Evolutionary conservation across 2,888 invertebrate genomes (phyloP).

Genomic region (Coelinius sp.): DNA sequence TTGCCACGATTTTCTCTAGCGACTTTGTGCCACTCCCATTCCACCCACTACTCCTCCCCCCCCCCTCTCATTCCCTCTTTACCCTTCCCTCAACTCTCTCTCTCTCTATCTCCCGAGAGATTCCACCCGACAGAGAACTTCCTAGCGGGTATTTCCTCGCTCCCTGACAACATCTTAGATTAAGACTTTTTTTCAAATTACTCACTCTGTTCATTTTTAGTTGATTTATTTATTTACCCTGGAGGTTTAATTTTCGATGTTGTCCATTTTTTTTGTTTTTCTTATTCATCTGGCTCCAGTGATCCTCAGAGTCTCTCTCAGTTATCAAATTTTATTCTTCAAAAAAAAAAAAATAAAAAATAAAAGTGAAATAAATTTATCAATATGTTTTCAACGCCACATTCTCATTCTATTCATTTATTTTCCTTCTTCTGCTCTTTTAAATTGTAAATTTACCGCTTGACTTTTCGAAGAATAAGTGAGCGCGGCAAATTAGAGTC

Average conservation of each 20-base stretch:
- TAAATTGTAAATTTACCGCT: neutral
- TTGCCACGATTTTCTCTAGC: slow-evolving; percentile 31
- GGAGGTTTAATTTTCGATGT: neutral
- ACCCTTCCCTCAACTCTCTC: neutral
- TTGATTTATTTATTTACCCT: neutral
- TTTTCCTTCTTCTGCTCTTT: neutral
- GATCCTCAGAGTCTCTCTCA: neutral
- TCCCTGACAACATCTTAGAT: slow-evolving; percentile 12
- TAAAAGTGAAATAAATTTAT: no score
- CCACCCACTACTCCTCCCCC: slow-evolving; percentile 15
- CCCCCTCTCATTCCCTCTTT: slow-evolving; percentile 8
- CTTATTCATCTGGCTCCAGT: neutral
- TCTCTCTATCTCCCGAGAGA: neutral
- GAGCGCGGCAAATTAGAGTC: slow-evolving; percentile 24
- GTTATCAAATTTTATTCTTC: neutral
- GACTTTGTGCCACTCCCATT: slow-evolving; percentile 32
- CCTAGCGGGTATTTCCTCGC: slow-evolving; percentile 9
- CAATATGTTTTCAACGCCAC: neutral
- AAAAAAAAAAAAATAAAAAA: no score
- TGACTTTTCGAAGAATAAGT: neutral
- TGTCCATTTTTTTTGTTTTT: neutral
- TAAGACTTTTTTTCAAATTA: slow-evolving; percentile 6
- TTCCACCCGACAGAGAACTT: neutral
- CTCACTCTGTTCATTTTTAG: neutral
- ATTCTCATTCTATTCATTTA: neutral